A percentile compares a stretch with the other conserved stretches of the same genome.
phyloP scores from a whole-genome alignment of 2,113 vertebrate genomes.

The Aegithalos caudatus region DNA sequence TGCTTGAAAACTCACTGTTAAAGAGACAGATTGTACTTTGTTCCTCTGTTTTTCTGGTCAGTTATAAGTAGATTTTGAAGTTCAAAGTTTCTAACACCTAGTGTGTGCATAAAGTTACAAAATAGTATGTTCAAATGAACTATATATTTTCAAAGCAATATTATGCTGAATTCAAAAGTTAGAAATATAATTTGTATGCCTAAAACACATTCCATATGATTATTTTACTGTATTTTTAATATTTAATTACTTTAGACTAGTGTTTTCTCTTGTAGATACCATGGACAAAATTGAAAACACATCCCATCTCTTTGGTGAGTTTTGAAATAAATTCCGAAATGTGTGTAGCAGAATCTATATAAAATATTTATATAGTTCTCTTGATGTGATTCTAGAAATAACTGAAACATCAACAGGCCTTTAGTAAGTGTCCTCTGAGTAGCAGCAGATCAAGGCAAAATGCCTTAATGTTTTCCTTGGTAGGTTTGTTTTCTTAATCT shows the following conservation, averaged over 20 bases:
- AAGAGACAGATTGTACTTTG: background rate
- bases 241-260: conserved; percentile 35
- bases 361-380: background rate
- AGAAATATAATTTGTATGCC: background rate
- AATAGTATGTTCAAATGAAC: background rate
- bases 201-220: background rate
- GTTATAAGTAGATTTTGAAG: background rate
- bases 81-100: background rate
- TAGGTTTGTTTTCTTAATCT: background rate
- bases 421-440: background rate
- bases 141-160: background rate
- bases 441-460: background rate
- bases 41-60: background rate
- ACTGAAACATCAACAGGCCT: background rate
- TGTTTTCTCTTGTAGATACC: conserved; percentile 83
- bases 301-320: conserved; percentile 93
- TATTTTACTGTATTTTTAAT: background rate
- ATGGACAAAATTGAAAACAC: conserved; percentile 98
- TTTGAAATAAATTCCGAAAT: background rate
- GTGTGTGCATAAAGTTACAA: background rate
- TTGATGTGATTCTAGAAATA: background rate
- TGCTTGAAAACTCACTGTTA: background rate
- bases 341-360: background rate
- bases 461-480: background rate
- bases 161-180: background rate